Conservation (phyloP, 2,797 vertebrate genomes). For the Setipinna tenuifilis region DNA sequence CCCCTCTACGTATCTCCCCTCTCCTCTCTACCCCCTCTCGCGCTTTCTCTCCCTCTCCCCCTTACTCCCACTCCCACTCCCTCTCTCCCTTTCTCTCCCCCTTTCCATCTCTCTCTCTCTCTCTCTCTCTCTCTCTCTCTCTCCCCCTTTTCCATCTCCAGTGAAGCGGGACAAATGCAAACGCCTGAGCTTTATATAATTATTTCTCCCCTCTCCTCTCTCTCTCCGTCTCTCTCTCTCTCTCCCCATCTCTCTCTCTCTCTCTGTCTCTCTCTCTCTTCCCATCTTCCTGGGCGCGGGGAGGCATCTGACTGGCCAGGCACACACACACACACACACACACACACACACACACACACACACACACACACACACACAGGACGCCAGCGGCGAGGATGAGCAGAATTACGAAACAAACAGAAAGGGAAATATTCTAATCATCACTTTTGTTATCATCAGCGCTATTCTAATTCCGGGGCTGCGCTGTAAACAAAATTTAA, state of each 20-base stretch:
- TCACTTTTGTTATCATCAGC: conserved; percentile 73
- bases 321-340: conserved; percentile 49
- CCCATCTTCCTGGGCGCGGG: not conserved
- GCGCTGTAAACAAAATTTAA: conserved; percentile 72
- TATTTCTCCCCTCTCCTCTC: conserved; percentile 77
- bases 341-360: conserved; percentile 66
- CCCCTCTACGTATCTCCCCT: too few species aligned
- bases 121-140: too few species aligned
- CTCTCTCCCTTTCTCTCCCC: too few species aligned
- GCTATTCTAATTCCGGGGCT: conserved; percentile 59
- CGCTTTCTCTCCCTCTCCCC: too few species aligned
- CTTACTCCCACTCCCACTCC: too few species aligned
- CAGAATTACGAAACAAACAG: conserved; percentile 76
- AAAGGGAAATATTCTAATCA: conserved; percentile 74
- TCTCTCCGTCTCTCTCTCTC: too few species aligned
- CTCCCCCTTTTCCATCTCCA: conserved; percentile 38
- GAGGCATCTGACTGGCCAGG: conserved; percentile 69
- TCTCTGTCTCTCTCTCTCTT: too few species aligned
- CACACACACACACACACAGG: conserved; percentile 71
- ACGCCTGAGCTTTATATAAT: conserved; percentile 76
- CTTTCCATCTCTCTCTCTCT: not conserved
- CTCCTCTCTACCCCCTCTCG: too few species aligned
- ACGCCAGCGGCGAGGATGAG: conserved; percentile 70
- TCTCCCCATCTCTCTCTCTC: too few species aligned
- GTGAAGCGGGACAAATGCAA: conserved; percentile 76